These are phyloP conservation scores for Rhingia rostrata DNA, from an alignment of 2,888 invertebrate genomes.

Conservation along the genomic window DNA sequence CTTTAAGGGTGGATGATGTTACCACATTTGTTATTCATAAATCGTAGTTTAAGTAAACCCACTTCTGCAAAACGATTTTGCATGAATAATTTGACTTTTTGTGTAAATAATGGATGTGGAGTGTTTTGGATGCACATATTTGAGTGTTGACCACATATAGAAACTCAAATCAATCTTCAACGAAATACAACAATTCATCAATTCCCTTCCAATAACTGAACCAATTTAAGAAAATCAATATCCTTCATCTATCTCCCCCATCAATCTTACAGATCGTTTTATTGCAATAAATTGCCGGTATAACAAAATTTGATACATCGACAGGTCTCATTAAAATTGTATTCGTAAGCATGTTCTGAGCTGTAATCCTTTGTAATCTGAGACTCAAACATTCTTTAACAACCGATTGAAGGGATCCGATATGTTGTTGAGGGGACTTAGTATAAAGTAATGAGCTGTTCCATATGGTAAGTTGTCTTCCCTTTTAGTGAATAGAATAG, in stretches of 20 bases:
- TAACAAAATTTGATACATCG: neutral
- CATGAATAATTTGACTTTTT: no score
- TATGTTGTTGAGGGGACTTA: neutral
- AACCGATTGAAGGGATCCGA: conserved; percentile 13
- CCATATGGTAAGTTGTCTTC: neutral
- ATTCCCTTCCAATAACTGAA: neutral
- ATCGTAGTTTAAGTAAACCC: no score
- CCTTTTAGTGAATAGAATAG: neutral
- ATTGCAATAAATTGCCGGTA: neutral
- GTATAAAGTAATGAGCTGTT: neutral
- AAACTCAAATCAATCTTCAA: no score
- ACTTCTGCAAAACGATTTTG: no score
- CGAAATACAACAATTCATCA: no score
- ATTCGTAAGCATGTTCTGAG: neutral
- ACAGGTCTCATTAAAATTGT: neutral
- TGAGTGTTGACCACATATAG: no score
- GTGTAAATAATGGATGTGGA: no score
- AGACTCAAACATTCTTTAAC: neutral
- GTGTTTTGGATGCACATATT: no score
- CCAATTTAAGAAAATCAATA: conserved; percentile 39
- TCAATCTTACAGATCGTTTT: neutral
- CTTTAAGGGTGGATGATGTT: no score
- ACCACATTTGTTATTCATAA: no score
- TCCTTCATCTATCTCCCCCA: conserved; percentile 25
- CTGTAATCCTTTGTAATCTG: conserved; percentile 9